These are phyloP conservation scores for Sminthurinus signatus DNA, from an alignment of 1,140 invertebrate genomes.

Conservation along the genomic window DNA sequence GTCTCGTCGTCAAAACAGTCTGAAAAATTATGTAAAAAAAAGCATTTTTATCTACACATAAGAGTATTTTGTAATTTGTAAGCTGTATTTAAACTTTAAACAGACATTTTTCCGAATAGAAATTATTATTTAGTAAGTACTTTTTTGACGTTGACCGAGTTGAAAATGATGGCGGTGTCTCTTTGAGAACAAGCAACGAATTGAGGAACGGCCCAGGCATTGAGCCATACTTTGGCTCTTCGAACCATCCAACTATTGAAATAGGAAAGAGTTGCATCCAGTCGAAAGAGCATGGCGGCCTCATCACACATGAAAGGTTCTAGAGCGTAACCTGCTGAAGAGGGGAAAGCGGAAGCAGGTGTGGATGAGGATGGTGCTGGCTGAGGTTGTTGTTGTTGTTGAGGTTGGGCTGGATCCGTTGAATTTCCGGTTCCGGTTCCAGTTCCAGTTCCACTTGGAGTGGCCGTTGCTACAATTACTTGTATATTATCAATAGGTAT, in stretches of 20 bases:
- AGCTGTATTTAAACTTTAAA: neutral
- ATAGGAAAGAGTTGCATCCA: constrained; percentile 35
- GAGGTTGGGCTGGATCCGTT: too few relatives aligned
- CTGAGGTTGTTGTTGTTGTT: too few relatives aligned
- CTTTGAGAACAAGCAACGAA: constrained; percentile 38
- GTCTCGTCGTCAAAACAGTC: constrained; percentile 29
- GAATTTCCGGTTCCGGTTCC: too few relatives aligned
- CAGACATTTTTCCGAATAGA: neutral
- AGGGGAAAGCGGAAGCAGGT: too few relatives aligned
- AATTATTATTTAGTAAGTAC: constrained; percentile 1
- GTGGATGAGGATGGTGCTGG: too few relatives aligned
- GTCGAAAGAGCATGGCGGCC: constrained; percentile 33
- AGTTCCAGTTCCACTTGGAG: too few relatives aligned
- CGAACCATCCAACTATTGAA: constrained; percentile 31
- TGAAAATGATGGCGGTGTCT: constrained; percentile 27
- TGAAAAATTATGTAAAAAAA: neutral
- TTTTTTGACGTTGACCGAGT: constrained; percentile 27
- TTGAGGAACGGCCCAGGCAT: constrained; percentile 35
- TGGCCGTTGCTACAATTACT: neutral
- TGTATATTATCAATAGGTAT: too few relatives aligned
- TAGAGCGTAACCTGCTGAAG: too few relatives aligned
- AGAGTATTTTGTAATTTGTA: neutral
- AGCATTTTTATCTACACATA: neutral
- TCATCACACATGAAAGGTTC: constrained; percentile 34
- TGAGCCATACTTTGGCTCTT: constrained; percentile 35